Conservation (phyloP, 2,797 vertebrate genomes). For the Hippopotamyrus pictus region DNA sequence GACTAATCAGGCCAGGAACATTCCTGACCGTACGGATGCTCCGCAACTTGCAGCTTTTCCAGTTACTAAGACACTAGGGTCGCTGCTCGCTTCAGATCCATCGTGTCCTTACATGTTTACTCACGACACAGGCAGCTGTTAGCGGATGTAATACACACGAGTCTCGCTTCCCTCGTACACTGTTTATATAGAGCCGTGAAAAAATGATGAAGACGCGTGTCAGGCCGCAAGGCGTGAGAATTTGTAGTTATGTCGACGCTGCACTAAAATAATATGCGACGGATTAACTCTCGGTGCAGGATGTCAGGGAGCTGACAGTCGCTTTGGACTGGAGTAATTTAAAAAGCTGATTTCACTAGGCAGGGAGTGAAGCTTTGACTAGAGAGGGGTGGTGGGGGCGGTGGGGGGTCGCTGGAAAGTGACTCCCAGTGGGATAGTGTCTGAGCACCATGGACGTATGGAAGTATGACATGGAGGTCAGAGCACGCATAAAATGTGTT, state of each 20-base stretch:
- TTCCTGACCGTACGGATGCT: not conserved
- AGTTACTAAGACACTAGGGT: not conserved
- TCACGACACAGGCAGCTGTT: not conserved
- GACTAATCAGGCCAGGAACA: not conserved
- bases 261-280: not conserved
- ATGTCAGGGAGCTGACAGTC: not conserved
- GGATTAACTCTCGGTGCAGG: not conserved
- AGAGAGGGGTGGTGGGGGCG: not conserved
- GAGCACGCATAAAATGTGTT: not conserved
- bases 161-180: not conserved
- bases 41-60: not conserved
- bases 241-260: constrained; percentile 1
- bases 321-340: not conserved
- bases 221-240: not conserved
- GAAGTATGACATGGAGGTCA: not conserved
- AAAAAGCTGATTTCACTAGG: not conserved
- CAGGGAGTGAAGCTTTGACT: not conserved
- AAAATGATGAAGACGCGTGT: not conserved
- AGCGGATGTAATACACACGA: not conserved
- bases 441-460: not conserved
- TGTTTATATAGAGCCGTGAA: not conserved
- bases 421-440: not conserved
- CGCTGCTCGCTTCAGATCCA: not conserved
- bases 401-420: not conserved
- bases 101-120: not conserved